Base-by-base conservation (phyloP, 2,797 vertebrate species). In the Spinus olivaceus region DNA sequence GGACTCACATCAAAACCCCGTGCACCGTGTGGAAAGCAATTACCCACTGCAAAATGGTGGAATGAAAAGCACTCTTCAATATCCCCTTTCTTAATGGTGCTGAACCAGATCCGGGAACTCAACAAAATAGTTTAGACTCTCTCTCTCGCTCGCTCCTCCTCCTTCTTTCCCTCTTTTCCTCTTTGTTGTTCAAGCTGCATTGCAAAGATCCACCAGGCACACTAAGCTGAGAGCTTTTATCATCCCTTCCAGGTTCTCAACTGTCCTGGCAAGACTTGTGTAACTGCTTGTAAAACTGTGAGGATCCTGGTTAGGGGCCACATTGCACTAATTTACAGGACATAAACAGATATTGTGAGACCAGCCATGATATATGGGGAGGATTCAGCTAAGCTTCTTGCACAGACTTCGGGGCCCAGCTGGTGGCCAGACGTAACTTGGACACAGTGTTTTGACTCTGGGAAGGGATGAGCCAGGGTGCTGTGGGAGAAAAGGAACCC, bases 11-110 rank as follows among this genome's bases (percentile, higher is more conserved):
- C 97, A 97, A 98, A 97, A 96, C 94, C 76, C 90, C 94, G 74
- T 92, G 81, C 90, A 92, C 95, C 28, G 39, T 88, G 90, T 97
- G 97, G 96, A 97, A 92, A n/a, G 94, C 53, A 81, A 97, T 97
- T 97, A 97, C 95, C 93, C 96, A 90, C 88, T 97, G 96, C 96
- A 97, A 98, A 97, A 94, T 92, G 88, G 96, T 96, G 97, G 97
- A 95, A 96, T 95, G 95, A 96, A 92, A 97, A 97, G 94, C 90
- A 94, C 92, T 96, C 88, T 67, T 80, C 73, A 86, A 76, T 92
- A 96, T 93, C 94, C 69, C 57, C 90, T 95, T 89, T 93, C 92
- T 91, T 94, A 96, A 94, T 92, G 93, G 91, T 35, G 12, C 90
- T 84, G 93, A 95, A 95, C 94, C 86, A 96, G 87, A 91, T 95